phyloP scores from a whole-genome alignment of 2,113 vertebrate genomes.

The Lanius ludovicianus region DNA sequence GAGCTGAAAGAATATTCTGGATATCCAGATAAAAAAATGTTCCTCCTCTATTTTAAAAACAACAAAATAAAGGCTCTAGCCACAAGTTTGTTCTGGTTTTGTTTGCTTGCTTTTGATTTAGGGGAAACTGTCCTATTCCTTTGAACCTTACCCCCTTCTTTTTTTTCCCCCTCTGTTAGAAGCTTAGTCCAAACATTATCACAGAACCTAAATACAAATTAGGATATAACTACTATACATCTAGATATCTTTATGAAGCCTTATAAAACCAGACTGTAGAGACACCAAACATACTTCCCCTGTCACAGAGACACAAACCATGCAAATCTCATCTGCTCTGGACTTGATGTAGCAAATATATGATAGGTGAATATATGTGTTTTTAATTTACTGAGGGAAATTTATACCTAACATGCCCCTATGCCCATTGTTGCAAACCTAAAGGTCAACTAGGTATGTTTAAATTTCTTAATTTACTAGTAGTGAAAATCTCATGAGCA shows the following conservation, averaged over 20 bases:
- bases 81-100: neutral
- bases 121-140: neutral
- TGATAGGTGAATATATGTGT: neutral
- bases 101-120: neutral
- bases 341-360: neutral
- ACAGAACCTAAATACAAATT: neutral
- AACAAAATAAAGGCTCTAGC: neutral
- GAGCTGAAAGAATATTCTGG: neutral
- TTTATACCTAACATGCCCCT: neutral
- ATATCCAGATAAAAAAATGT: neutral
- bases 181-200: neutral
- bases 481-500: neutral
- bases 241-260: neutral
- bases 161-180: neutral
- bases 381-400: neutral
- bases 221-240: neutral
- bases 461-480: neutral
- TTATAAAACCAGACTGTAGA: neutral
- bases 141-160: neutral
- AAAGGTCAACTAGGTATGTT: neutral
- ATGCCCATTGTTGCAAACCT: neutral
- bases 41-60: neutral
- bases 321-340: neutral
- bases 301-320: neutral
- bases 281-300: neutral